Evolutionary conservation across 2,797 vertebrate species (phyloP).

Genomic region (Anguilla anguilla): DNA sequence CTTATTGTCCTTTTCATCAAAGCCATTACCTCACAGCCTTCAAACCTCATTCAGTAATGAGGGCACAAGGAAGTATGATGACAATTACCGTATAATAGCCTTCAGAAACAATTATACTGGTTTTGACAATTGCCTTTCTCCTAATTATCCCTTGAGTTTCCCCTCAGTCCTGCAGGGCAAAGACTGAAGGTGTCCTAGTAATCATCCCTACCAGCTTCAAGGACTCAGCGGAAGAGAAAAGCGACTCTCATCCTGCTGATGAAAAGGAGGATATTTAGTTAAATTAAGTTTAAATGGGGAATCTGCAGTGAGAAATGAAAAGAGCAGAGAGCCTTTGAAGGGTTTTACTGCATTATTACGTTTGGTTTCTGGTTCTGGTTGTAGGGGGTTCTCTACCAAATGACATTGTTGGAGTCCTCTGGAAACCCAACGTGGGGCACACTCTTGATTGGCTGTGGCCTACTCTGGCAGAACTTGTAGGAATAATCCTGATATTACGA

Average conservation of each 20-base stretch:
- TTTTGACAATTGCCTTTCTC: constrained; percentile 64
- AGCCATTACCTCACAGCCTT: constrained; percentile 36
- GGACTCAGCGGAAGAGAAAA: constrained; percentile 55
- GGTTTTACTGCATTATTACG: constrained; percentile 67
- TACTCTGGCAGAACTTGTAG: background rate
- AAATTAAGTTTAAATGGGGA: constrained; percentile 70
- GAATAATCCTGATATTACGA: background rate
- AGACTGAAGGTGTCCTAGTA: constrained; percentile 66
- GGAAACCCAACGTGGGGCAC: background rate
- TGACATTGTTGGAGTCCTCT: constrained; percentile 55
- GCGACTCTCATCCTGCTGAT: constrained; percentile 56
- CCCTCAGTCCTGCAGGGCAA: constrained; percentile 52
- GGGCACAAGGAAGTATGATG: constrained; percentile 47
- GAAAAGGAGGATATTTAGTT: constrained; percentile 56
- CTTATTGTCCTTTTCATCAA: background rate
- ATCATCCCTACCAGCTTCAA: constrained; percentile 52
- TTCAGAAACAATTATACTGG: constrained; percentile 60
- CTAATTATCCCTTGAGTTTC: constrained; percentile 65
- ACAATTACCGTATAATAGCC: constrained; percentile 55
- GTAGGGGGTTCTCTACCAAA: constrained; percentile 60
- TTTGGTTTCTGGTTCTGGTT: constrained; percentile 64
- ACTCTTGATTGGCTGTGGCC: background rate
- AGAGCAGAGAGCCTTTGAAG: constrained; percentile 56
- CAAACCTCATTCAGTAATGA: constrained; percentile 44
- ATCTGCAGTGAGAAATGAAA: constrained; percentile 65